Base-by-base conservation (phyloP, 2,113 vertebrate species). In the Pelusios castaneus region DNA sequence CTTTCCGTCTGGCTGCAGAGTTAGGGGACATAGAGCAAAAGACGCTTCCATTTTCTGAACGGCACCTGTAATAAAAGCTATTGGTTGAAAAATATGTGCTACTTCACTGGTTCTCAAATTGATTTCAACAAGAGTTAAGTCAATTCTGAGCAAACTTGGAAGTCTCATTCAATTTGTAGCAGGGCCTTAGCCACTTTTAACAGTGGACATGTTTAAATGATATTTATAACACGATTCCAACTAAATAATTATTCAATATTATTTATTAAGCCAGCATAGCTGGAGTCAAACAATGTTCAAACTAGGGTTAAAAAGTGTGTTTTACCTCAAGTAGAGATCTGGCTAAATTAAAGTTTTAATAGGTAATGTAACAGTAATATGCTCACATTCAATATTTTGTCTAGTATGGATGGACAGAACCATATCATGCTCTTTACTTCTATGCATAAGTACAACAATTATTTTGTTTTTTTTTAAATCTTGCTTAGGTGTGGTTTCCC, bases 81-180 rank as follows among this genome's bases (percentile, higher is more conserved):
- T 51, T 7, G 47, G 6, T 79, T 38, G 34, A 6, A 47, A 87
- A 75, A 34, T 13, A 16, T 5, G 3, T 0, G 14, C 70, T 49
- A 29, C 60, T 79, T 22, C 75, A 51, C 12, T 78, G 75, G 21
- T 56, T 77, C 49, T 49, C 9, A 43, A 82, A 55, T 63, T 10
- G 73, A 76, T 76, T 24, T 76, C 25, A 43, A 41, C 43, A 76
- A 76, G 47, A 49, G 43, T 8, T n/a, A 89, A 12, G 60, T 22
- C 45, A 43, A 27, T 7, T 19, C 73, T 0, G 0, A 1, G 38
- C 13, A 49, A 49, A 1, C 54, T 17, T 10, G 52, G 75, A 38
- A 77, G 6, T 24, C 51, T 45, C 16, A 67, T 7, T 16, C 27
- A 80, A 58, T 60, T 3, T 0, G 41, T 47, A 63, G 21, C 5